Evolutionary conservation across 2,888 invertebrate genomes (phyloP), one percentile per base, ranked within the genome.

Genomic region (Drosophila putrida): DNA sequence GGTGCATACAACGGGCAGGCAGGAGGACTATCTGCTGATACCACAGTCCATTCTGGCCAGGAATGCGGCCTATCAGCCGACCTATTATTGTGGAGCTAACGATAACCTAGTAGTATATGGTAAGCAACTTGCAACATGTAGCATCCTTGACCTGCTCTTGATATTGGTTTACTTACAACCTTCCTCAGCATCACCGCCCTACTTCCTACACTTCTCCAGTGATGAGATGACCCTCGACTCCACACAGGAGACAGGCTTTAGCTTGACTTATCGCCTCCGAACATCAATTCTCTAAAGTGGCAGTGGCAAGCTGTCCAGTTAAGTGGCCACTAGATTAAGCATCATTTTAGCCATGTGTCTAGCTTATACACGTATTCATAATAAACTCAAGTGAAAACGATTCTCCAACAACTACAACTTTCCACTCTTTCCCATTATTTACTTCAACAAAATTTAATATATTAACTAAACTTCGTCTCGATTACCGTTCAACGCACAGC

Each of bases 161-260:
- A 59, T 62, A 51, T 58, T 36, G 47, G 11, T 13, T 46, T 38
- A 11, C 10, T 31, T 39, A 33, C 50, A 46, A 35, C 72, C 60
- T 72, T 89, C 86, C 28, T 92, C 93, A 0, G 94, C 95, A 0
- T 94, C 94, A 0, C 95, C 95, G 0, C 95, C 95, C 0, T 93
- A 95, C 13, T 93, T 93, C 83, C 93, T 95, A 0, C 92, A 93
- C 74, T 95, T 95, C 93, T 93, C 93, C 83, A 94, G 94, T 33
- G 94, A 94, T 87, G 93, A 93, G 57, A 71, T 93, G 35, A 89
- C 87, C 27, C 44, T 75, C 31, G 86, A 91, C 53, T 20, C 65
- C 25, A 44, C 79, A n/a, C 58, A 76, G 6, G 91, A 92, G 64
- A 82, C 84, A 4, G 92, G 92, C 10, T 92, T 92, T 67, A 83